A percentile compares a stretch with the other conserved stretches of the same genome.
These are phyloP conservation scores for Penaeus monodon DNA, from an alignment of 2,888 invertebrate species.

Conservation along the genomic window DNA sequence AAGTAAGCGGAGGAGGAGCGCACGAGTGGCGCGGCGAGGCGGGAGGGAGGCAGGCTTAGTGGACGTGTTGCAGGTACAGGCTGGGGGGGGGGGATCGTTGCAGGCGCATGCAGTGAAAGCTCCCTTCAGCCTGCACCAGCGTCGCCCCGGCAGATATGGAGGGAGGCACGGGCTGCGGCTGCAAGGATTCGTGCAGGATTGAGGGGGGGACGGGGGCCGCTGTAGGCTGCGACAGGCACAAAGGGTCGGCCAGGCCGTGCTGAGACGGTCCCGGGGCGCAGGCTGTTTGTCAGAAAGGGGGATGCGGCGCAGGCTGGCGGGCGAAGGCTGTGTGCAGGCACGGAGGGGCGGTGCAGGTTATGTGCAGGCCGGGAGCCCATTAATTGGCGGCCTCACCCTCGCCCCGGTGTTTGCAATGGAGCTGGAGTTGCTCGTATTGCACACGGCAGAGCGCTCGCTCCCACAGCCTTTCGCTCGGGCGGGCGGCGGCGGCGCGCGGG, in stretches of 20 bases:
- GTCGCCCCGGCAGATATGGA: no score
- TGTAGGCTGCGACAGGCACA: background rate
- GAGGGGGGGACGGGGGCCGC: background rate
- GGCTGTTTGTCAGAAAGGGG: background rate
- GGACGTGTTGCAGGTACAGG: constrained; percentile 13
- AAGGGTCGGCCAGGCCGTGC: background rate
- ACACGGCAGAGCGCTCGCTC: constrained; percentile 22
- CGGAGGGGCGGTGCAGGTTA: background rate
- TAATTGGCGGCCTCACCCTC: constrained; percentile 47
- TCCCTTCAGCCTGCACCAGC: no score
- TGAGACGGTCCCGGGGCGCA: background rate
- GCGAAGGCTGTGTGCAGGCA: background rate
- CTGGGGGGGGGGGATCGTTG: background rate
- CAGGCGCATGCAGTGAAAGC: background rate
- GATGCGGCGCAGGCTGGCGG: background rate
- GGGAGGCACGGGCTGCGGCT: no score
- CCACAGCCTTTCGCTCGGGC: constrained; percentile 34
- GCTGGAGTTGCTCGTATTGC: constrained; percentile 43
- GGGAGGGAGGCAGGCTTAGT: background rate
- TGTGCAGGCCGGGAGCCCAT: constrained; percentile 32
- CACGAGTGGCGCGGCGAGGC: background rate
- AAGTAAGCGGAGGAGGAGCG: no score
- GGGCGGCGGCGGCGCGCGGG: constrained; percentile 1
- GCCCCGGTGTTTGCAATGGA: constrained; percentile 38
- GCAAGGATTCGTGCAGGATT: no score